These are phyloP conservation scores for Macroramphosus scolopax DNA, from an alignment of 2,797 vertebrate species.

Conservation along the genomic window DNA sequence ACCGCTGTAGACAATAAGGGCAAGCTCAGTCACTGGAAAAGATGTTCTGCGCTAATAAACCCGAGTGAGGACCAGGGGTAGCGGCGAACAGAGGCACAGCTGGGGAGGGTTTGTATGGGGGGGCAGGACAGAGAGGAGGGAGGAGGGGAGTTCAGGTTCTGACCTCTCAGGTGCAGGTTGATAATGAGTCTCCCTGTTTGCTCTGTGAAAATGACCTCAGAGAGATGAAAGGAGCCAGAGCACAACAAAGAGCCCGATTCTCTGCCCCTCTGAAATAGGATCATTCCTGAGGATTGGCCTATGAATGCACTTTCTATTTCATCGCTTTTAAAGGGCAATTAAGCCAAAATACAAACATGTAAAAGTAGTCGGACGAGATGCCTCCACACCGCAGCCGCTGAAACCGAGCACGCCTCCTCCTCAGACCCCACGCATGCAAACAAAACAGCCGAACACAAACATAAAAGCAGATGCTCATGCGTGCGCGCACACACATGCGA, in stretches of 20 bases:
- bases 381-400: slow-evolving; percentile 47
- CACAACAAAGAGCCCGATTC: slow-evolving; percentile 92
- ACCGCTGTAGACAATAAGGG: slow-evolving; percentile 95
- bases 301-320: slow-evolving; percentile 81
- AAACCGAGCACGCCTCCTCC: slow-evolving; percentile 52
- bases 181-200: slow-evolving; percentile 93
- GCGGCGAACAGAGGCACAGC: slow-evolving; percentile 56
- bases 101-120: slow-evolving; percentile 20
- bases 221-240: slow-evolving; percentile 82
- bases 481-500: slow-evolving; percentile 68
- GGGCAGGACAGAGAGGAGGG: slow-evolving; percentile 51
- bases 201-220: slow-evolving; percentile 87
- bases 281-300: slow-evolving; percentile 76
- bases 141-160: slow-evolving; percentile 85
- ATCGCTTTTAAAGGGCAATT: slow-evolving; percentile 79
- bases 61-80: slow-evolving; percentile 83
- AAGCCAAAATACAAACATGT: slow-evolving; percentile 81
- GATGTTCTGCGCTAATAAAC: slow-evolving; percentile 99
- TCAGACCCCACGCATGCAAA: slow-evolving; percentile 69
- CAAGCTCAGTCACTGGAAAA: slow-evolving; percentile 98
- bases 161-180: slow-evolving; percentile 98
- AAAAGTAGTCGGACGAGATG: slow-evolving; percentile 69
- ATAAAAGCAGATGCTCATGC: slow-evolving; percentile 53
- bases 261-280: slow-evolving; percentile 84
- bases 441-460: slow-evolving; percentile 69